Evolutionary conservation across 2,797 vertebrate genomes (phyloP).

Genomic region (Linurgus olivaceus): DNA sequence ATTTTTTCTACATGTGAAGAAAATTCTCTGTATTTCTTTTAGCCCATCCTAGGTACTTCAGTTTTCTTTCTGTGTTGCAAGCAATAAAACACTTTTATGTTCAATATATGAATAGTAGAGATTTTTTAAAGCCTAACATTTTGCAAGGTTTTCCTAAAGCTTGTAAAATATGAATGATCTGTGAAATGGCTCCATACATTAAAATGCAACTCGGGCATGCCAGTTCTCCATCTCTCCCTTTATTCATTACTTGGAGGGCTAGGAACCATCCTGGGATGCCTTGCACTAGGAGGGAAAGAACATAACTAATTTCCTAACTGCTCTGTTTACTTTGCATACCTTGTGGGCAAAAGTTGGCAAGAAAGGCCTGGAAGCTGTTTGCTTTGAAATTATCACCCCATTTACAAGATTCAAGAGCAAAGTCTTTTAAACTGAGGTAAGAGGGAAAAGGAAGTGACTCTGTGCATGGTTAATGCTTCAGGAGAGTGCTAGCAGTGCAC

Average conservation of each 20-base stretch:
- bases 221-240: background rate
- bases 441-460: constrained; percentile 50
- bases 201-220: background rate
- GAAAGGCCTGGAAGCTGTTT: constrained; percentile 49
- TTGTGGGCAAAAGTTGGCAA: constrained; percentile 64
- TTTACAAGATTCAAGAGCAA: constrained; percentile 63
- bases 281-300: background rate
- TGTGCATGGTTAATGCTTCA: background rate
- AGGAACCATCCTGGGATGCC: background rate
- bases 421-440: constrained; percentile 47
- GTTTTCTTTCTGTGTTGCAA: background rate
- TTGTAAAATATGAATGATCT: background rate
- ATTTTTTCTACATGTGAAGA: background rate
- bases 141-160: background rate
- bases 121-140: background rate
- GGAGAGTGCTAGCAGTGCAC: background rate
- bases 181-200: background rate
- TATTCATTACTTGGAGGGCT: background rate
- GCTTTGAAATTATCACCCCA: constrained; percentile 69
- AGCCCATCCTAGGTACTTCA: background rate
- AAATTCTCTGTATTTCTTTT: background rate
- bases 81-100: background rate
- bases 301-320: constrained; percentile 40
- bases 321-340: constrained; percentile 59
- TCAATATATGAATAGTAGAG: background rate